Evolutionary conservation across 2,113 vertebrate genomes (phyloP).

Genomic region (Tachysurus vachellii): DNA sequence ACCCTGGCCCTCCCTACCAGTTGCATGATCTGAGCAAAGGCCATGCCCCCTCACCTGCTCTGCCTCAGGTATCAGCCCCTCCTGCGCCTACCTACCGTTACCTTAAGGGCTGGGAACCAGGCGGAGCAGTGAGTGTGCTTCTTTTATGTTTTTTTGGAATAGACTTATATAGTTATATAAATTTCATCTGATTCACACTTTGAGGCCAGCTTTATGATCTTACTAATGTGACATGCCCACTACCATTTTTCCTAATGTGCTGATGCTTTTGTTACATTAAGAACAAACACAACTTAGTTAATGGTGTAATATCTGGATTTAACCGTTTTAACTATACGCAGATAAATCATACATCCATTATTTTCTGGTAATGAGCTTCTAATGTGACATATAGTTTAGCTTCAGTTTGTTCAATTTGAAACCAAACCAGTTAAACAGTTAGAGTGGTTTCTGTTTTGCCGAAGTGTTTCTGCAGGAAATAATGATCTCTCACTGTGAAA

Average conservation of each 20-base stretch:
- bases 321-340: background rate
- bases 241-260: background rate
- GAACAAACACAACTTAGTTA: background rate
- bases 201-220: background rate
- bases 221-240: background rate
- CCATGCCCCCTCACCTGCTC: slow-evolving; percentile 87
- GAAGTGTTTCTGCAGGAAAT: background rate
- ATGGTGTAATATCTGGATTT: background rate
- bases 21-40: slow-evolving; percentile 95
- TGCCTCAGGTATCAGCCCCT: slow-evolving; percentile 89
- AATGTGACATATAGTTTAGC: background rate
- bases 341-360: background rate
- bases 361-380: background rate
- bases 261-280: no score
- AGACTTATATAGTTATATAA: background rate
- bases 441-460: background rate
- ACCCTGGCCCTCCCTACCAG: slow-evolving; percentile 84
- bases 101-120: slow-evolving; percentile 75
- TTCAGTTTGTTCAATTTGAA: background rate
- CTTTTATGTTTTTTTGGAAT: background rate
- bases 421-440: background rate
- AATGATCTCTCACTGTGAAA: background rate
- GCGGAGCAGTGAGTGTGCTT: slow-evolving; percentile 69
- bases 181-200: background rate
- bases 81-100: slow-evolving; percentile 71